phyloP scores from a whole-genome alignment of 2,888 invertebrate genomes.

The Lysandra coridon region DNA sequence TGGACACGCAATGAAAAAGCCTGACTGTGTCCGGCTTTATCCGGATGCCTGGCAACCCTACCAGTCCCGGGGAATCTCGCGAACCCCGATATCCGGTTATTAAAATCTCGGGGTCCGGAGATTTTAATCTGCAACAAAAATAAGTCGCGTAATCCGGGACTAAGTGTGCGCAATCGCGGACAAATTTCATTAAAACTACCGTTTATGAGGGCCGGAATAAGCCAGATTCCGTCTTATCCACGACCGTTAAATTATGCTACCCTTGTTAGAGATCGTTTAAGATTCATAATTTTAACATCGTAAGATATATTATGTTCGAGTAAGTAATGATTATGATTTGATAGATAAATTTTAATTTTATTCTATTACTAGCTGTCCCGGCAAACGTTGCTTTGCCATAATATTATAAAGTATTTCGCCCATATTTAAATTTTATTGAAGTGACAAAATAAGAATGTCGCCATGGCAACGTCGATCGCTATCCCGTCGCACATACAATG shows the following conservation, averaged over 20 bases:
- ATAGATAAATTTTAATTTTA: too few species aligned
- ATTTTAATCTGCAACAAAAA: conserved; percentile 22
- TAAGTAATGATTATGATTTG: too few species aligned
- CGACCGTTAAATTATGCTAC: background rate
- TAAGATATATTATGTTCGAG: background rate
- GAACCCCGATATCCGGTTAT: conserved; percentile 21
- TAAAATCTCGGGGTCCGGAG: conserved; percentile 1
- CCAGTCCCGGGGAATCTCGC: background rate
- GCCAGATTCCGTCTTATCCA: background rate
- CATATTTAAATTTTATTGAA: too few species aligned
- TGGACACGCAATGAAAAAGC: too few species aligned
- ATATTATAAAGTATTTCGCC: too few species aligned
- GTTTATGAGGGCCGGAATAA: conserved; percentile 2
- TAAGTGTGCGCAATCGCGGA: conserved; percentile 6
- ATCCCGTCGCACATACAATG: too few species aligned
- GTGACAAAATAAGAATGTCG: too few species aligned
- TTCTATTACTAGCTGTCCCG: too few species aligned
- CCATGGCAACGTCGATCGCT: too few species aligned
- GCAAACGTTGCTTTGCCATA: too few species aligned
- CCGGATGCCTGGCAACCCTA: too few species aligned
- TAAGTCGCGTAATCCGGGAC: conserved; percentile 24
- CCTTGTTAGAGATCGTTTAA: background rate
- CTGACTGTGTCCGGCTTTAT: too few species aligned
- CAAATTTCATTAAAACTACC: conserved; percentile 23
- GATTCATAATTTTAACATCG: background rate